Percentiles rank a stretch among this genome's conserved stretches.
Conservation (phyloP, 2,113 vertebrate species). For the Mesoclemmys tuberculata region DNA sequence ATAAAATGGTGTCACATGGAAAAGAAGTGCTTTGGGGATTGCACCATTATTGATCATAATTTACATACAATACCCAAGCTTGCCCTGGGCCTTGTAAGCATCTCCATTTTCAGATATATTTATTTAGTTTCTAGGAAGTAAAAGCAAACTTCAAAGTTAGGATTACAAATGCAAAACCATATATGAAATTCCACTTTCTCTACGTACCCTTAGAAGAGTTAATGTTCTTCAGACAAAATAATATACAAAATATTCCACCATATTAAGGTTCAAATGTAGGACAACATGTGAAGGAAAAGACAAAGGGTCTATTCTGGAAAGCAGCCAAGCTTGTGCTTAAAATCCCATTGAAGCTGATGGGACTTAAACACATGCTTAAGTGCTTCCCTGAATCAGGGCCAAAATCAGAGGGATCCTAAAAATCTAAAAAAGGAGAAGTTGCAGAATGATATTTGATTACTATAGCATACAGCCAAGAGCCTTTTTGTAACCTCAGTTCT, state of each 20-base stretch:
- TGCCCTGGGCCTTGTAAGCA: fast-evolving
- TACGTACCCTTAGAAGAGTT: not conserved
- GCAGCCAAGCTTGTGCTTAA: fast-evolving
- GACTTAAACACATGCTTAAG: not conserved
- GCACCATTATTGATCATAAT: not conserved
- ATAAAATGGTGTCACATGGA: not conserved
- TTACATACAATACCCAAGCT: not conserved
- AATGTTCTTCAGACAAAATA: not conserved
- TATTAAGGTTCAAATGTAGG: not conserved
- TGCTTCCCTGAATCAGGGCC: not conserved
- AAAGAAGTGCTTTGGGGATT: not conserved
- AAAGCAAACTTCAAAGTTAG: not conserved
- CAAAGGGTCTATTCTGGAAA: not conserved
- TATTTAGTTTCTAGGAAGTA: not conserved
- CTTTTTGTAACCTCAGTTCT: not conserved
- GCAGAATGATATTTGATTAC: not conserved
- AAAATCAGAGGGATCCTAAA: not conserved
- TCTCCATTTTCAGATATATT: not conserved
- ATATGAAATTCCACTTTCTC: not conserved
- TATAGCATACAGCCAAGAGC: not conserved
- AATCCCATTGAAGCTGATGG: not conserved
- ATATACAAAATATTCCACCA: not conserved
- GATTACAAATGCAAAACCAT: not conserved
- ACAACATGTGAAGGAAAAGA: not conserved
- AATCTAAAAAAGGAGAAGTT: not conserved